Base-by-base conservation (phyloP, 2,888 invertebrate species). In the Magallana nippona region DNA sequence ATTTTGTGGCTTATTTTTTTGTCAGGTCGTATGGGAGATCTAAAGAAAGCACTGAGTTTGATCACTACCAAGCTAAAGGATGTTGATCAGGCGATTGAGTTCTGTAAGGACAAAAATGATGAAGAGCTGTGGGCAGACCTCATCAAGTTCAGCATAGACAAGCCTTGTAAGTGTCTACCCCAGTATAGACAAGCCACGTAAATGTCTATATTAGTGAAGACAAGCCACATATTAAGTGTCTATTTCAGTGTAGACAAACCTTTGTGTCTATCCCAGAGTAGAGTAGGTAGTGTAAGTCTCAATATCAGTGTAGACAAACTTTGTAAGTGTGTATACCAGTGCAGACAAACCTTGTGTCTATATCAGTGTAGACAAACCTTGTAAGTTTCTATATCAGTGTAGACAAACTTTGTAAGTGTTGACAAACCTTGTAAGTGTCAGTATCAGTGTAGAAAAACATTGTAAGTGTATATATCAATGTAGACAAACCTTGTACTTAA, bases 91-190 rank as follows among this genome's bases (percentile, higher is more conserved):
- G 99, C 99, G 0, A 98, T 99, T 83, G 96, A 97, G 84, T 99
- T 99, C 95, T 99, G 99, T 94, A 98, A 98, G 94, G 98, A 99
- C 93, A 98, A 98, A 92, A 97, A 98, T 91, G 99, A 99, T 94
- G 96, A 96, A 55, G 98, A 99, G 92, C 95, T 99, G 32, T 99
- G 99, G 99, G 94, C 95, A 81, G 97, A 98, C 93, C 95, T 99
- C 22, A 97, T 99, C 84, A 96, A 96, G 89, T 96, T 97, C 93
- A 97, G 98, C 0, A 95, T 98, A 5, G 96, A 97, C 90, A 97
- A 97, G 93, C 98, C 98, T 15, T 96, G 97, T 96, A 91, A 84
- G 77, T 27, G 13, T 5, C 55, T 13, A 10, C 19, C 10, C 1
- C 11, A 1, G 1, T 17, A 5, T 27, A 44, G 17, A 10, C 17